Evolutionary conservation across 2,797 vertebrate genomes (phyloP), one percentile per base, ranked within the genome.

Genomic region (Columba guinea): DNA sequence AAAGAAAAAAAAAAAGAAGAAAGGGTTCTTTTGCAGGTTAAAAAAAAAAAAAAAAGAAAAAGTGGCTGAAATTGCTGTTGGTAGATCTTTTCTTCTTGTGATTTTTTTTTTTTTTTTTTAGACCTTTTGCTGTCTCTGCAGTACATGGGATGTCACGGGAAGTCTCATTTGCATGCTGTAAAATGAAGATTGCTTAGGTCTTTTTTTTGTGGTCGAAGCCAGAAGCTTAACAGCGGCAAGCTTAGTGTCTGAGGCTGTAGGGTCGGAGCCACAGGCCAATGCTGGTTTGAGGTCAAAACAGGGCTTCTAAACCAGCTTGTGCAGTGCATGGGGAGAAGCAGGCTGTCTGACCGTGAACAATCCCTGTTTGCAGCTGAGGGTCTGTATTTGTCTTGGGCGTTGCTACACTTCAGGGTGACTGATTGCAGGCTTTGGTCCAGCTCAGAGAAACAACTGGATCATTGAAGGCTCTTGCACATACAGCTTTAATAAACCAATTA

Each of bases 381-480:
- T 18, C 10, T 6, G 17, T 59, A 7, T 76, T 46, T 65, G 22
- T 44, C 34, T 10, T 21, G 17, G 56, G 13, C 3, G 3, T 18
- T 37, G 35, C 55, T 37, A 26, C 17, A 12, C 51, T 74, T 46
- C 19, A 34, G 46, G 16, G 21, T 32, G n/a, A 35, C 6, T 20
- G 16, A 44, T 19, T 19, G 18, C 28, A 15, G 12, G 5, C 15
- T 27, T 82, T 44, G 75, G 30, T 55, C n/a, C 14, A 18, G 14
- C 49, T 68, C 17, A 18, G 48, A 37, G 48, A 51, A 79, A 28
- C 32, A 48, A 46, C 32, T 69, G 59, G 22, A 56, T 32, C 28
- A 4, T 11, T 11, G 14, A 9, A 5, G 7, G 34, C 9, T 78
- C 26, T 37, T 39, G 21, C 7, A 16, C 1, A 0, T 5, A 12